Conservation (phyloP, 2,888 invertebrate genomes). For the Euplagia quadripunctaria region DNA sequence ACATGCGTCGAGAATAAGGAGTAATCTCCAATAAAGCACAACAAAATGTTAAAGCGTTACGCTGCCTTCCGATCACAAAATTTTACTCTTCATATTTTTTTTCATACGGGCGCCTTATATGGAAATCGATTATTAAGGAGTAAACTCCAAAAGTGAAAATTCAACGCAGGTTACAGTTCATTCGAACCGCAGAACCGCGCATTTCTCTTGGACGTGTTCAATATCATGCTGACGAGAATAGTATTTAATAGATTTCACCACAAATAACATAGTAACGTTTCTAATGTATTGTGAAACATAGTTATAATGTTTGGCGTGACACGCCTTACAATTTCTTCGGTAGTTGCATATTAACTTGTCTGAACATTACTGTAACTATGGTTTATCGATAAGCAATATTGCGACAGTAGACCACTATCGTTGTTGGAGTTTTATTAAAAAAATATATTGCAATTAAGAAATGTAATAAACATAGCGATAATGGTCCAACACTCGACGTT, state of each 20-base stretch:
- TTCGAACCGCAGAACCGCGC: not conserved
- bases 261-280: not conserved
- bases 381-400: slow-evolving; percentile 3
- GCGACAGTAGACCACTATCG: not conserved
- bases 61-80: too few species aligned
- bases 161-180: not conserved
- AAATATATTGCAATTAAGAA: not conserved
- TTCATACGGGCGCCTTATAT: too few species aligned
- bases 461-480: not conserved
- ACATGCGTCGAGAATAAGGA: too few species aligned
- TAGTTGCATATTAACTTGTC: not conserved
- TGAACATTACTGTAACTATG: not conserved
- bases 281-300: slow-evolving; percentile 1
- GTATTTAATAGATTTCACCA: slow-evolving; percentile 6
- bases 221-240: not conserved
- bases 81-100: too few species aligned
- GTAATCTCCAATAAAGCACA: too few species aligned
- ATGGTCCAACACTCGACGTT: not conserved
- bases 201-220: not conserved
- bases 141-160: not conserved
- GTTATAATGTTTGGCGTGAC: not conserved
- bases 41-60: too few species aligned
- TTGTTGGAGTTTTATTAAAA: not conserved
- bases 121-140: too few species aligned
- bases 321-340: not conserved